Percentiles rank a stretch among this genome's conserved stretches.
Conservation (phyloP, 2,888 invertebrate genomes). For the Micropterix aruncella region DNA sequence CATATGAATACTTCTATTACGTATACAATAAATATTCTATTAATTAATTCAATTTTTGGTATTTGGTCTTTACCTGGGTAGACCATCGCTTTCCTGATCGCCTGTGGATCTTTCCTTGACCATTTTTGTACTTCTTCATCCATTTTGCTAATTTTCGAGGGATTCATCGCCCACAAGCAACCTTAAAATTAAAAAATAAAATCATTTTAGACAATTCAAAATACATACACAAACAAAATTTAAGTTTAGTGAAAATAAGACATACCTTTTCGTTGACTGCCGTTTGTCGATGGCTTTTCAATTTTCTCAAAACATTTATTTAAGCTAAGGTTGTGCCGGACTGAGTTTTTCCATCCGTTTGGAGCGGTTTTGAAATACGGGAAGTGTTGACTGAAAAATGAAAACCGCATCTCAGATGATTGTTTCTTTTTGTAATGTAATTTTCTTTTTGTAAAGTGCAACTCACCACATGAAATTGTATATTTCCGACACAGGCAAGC, state of each 20-base stretch:
- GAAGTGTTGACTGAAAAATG: conserved; percentile 75
- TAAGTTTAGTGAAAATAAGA: too few relatives aligned
- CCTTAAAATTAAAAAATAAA: conserved; percentile 24
- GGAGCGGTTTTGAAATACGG: conserved; percentile 98
- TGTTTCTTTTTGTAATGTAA: too few relatives aligned
- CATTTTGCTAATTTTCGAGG: conserved; percentile 90
- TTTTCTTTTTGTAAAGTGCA: too few relatives aligned
- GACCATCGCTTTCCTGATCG: conserved; percentile 87
- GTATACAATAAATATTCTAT: too few relatives aligned
- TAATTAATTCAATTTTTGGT: too few relatives aligned
- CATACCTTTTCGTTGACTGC: conserved; percentile 68
- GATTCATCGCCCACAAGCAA: conserved; percentile 95
- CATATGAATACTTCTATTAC: too few relatives aligned
- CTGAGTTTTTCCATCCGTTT: conserved; percentile 98
- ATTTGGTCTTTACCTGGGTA: conserved; percentile 65
- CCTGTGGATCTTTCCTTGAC: conserved; percentile 88
- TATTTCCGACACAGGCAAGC: conserved; percentile 94
- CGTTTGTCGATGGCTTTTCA: conserved; percentile 83
- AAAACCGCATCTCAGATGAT: conserved; percentile 9
- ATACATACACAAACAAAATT: too few relatives aligned
- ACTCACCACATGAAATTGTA: conserved; percentile 97
- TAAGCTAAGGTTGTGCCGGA: conserved; percentile 89
- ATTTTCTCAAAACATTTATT: conserved; percentile 99
- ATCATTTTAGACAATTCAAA: not conserved
- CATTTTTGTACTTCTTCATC: conserved; percentile 97